Evolutionary conservation across 1,140 invertebrate genomes (phyloP).

Genomic region (Rhizoglyphus robini): DNA sequence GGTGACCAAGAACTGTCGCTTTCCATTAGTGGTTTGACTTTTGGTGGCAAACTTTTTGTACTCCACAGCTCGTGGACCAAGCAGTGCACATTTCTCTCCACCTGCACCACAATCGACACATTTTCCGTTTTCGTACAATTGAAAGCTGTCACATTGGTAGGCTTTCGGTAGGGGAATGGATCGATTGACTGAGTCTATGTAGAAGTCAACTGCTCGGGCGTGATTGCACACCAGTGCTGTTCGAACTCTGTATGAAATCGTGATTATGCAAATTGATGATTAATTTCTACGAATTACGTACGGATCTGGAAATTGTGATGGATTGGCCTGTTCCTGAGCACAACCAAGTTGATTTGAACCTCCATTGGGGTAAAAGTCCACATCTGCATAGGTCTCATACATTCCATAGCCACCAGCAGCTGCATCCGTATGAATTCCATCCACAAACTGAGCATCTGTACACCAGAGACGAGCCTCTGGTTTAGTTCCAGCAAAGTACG

Average conservation of each 20-base stretch:
- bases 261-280: background rate
- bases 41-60: constrained; percentile 19
- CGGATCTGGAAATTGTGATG: constrained; percentile 37
- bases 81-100: constrained; percentile 22
- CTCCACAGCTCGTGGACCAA: constrained; percentile 14
- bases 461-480: constrained; percentile 60
- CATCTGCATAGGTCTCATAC: constrained; percentile 63
- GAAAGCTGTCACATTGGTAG: constrained; percentile 26
- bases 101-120: constrained; percentile 28
- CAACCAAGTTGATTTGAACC: constrained; percentile 75
- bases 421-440: constrained; percentile 64
- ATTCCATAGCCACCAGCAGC: constrained; percentile 49
- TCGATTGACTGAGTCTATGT: constrained; percentile 58
- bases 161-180: constrained; percentile 15
- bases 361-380: constrained; percentile 78
- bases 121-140: constrained; percentile 25
- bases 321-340: constrained; percentile 32
- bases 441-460: constrained; percentile 74
- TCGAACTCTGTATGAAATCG: constrained; percentile 38
- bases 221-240: constrained; percentile 73
- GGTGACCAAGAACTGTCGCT: constrained; percentile 16
- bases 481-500: constrained; percentile 51
- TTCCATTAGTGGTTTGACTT: constrained; percentile 2
- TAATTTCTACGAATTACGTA: constrained; percentile 23
- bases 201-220: constrained; percentile 63